phyloP scores from a whole-genome alignment of 2,888 invertebrate genomes.

The Cantharis flavilabris region DNA sequence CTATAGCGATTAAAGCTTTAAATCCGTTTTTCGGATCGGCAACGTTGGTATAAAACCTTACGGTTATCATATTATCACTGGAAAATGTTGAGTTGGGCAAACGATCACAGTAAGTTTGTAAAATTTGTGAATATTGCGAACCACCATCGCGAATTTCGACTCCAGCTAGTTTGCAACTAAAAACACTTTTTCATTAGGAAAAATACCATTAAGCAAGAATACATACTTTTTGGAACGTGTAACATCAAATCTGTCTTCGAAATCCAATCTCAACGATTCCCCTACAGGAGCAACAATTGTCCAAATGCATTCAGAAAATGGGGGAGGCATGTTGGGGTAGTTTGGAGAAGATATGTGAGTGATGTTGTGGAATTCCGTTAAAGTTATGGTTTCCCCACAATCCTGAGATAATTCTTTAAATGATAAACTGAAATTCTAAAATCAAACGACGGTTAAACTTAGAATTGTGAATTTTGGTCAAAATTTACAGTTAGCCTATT shows the following conservation, averaged over 20 bases:
- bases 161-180: conserved; percentile 66
- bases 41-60: conserved; percentile 74
- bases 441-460: conserved; percentile 10
- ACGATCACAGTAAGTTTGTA: conserved; percentile 69
- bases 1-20: conserved; percentile 69
- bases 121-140: conserved; percentile 66
- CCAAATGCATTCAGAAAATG: conserved; percentile 86
- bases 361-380: conserved; percentile 58
- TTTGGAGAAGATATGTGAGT: conserved; percentile 75
- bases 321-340: conserved; percentile 78
- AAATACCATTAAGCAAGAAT: not conserved
- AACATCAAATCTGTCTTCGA: conserved; percentile 75
- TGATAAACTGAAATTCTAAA: conserved; percentile 44
- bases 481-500: not conserved
- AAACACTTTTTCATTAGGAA: conserved; percentile 4
- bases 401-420: conserved; percentile 66
- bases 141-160: conserved; percentile 86
- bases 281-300: conserved; percentile 72
- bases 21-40: conserved; percentile 78
- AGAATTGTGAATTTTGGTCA: not conserved
- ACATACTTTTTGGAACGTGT: conserved; percentile 51
- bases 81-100: conserved; percentile 66
- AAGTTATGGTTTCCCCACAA: conserved; percentile 70
- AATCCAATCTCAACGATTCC: conserved; percentile 75
- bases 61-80: conserved; percentile 68